These are phyloP conservation scores for Agrochola lota DNA, from an alignment of 2,888 invertebrate genomes.

Conservation along the genomic window DNA sequence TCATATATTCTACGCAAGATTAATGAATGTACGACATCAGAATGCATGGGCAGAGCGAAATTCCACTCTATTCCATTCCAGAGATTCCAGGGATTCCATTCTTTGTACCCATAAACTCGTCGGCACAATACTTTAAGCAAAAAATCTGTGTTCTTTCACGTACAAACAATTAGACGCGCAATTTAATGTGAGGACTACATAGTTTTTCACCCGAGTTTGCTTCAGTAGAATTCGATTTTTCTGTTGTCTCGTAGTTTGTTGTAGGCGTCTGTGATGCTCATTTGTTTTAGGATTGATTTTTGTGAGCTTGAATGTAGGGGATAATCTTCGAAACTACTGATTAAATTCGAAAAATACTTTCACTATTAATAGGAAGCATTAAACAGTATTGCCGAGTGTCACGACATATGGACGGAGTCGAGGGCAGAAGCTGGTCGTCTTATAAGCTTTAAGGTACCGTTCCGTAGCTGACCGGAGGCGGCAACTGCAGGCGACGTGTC, in stretches of 20 bases:
- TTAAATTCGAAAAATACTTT: too few species aligned
- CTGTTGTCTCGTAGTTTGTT: not conserved
- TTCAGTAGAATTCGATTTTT: not conserved
- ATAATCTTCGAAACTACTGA: too few species aligned
- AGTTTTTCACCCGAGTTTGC: not conserved
- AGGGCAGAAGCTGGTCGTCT: too few species aligned
- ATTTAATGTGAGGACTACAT: conserved; percentile 17
- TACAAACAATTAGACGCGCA: conserved; percentile 21
- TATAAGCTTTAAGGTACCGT: too few species aligned
- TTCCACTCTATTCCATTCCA: conserved; percentile 45
- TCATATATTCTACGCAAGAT: conserved; percentile 43
- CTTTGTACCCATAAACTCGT: conserved; percentile 34
- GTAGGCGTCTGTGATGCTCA: not conserved
- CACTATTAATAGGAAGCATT: too few species aligned
- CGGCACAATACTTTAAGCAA: conserved; percentile 26
- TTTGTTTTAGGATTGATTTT: not conserved
- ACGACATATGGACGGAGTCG: too few species aligned
- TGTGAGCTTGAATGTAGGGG: too few species aligned
- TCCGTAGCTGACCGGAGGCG: too few species aligned
- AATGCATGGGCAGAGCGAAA: conserved; percentile 39
- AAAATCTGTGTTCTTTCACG: conserved; percentile 45
- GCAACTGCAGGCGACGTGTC: too few species aligned
- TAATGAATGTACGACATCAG: conserved; percentile 45
- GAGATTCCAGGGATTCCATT: conserved; percentile 49
- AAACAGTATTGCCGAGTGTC: too few species aligned